Percentiles rank a stretch among this genome's conserved stretches.
Conservation (phyloP, 37 sponge, comb jelly and placozoan species). For the Axinella damicornis region DNA sequence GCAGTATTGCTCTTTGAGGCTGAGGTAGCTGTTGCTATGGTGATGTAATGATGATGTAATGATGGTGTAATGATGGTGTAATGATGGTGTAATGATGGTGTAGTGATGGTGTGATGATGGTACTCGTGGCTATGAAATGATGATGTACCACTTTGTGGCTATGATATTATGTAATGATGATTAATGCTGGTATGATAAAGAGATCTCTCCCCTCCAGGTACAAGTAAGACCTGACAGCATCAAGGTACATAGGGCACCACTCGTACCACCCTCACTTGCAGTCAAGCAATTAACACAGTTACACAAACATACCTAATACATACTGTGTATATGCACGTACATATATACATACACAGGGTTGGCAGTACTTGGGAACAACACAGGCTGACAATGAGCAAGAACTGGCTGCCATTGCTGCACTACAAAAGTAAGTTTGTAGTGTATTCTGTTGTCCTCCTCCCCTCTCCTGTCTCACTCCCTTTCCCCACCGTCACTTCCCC, state of each 20-base stretch:
- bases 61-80: no score
- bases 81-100: not conserved
- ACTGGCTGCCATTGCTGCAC: no score
- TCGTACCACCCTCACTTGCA: no score
- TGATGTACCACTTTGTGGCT: not conserved
- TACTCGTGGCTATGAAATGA: not conserved
- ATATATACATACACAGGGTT: constrained; percentile 50
- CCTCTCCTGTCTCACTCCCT: no score
- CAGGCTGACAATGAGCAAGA: constrained; percentile 97
- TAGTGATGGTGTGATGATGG: not conserved
- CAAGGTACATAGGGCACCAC: constrained; percentile 7
- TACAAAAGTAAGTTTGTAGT: no score
- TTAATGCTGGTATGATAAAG: not conserved
- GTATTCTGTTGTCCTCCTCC: no score
- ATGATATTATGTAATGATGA: no score
- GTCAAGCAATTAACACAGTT: no score
- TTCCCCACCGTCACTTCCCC: no score
- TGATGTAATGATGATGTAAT: no score
- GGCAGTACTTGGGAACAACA: constrained; percentile 86
- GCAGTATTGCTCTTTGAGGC: constrained; percentile 91
- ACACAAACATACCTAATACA: not conserved
- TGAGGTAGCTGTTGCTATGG: constrained; percentile 34
- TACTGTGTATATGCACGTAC: not conserved
- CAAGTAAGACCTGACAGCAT: constrained; percentile 46
- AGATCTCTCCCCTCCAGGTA: constrained; percentile 1